A percentile compares a stretch with the other conserved stretches of the same genome.
These are phyloP conservation scores for Lydus trimaculatus DNA, from an alignment of 2,888 invertebrate genomes.

Conservation along the genomic window DNA sequence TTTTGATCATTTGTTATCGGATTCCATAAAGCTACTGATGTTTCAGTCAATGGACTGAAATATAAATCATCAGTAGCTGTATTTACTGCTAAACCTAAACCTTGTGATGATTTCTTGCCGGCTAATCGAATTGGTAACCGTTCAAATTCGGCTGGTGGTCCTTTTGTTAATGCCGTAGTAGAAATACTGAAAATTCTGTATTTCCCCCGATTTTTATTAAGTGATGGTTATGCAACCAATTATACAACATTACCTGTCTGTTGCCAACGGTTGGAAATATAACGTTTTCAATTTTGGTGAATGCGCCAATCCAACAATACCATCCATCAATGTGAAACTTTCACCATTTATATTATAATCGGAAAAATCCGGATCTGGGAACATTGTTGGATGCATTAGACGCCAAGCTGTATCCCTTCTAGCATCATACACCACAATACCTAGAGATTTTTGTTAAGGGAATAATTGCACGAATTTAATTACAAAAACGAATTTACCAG, in stretches of 20 bases:
- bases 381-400: conserved; percentile 82
- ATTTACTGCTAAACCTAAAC: conserved; percentile 76
- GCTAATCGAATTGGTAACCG: conserved; percentile 78
- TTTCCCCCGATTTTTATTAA: conserved; percentile 26
- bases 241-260: conserved; percentile 64
- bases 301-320: conserved; percentile 74
- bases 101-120: conserved; percentile 85
- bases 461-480: no score
- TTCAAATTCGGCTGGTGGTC: conserved; percentile 74
- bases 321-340: conserved; percentile 76
- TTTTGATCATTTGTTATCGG: conserved; percentile 75
- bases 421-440: conserved; percentile 71
- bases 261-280: conserved; percentile 78
- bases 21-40: conserved; percentile 82
- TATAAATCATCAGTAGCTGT: conserved; percentile 76
- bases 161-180: conserved; percentile 74
- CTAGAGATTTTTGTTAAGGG: conserved; percentile 50
- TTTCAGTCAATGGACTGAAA: conserved; percentile 82
- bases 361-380: conserved; percentile 82
- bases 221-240: background rate
- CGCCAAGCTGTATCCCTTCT: conserved; percentile 81
- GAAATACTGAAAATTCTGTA: conserved; percentile 78
- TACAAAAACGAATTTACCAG: no score
- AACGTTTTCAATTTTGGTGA: conserved; percentile 70
- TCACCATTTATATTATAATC: conserved; percentile 76